These are phyloP conservation scores for Malurus alboscapulatus DNA, from an alignment of 2,113 vertebrate genomes.

Conservation along the genomic window DNA sequence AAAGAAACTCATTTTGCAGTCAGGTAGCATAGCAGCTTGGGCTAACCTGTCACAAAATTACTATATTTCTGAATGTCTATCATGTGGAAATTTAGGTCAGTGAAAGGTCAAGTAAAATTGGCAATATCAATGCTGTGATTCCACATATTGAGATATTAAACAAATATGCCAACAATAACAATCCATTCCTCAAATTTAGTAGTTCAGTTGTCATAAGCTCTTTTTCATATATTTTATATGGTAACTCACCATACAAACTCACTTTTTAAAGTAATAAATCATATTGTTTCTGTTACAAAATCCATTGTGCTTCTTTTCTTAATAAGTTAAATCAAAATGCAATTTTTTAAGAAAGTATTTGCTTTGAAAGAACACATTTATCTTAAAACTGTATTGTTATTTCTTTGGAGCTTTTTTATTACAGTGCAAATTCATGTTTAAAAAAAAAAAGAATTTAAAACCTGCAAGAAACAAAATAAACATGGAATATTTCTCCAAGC, in stretches of 20 bases:
- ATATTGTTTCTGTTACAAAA: constrained; percentile 17
- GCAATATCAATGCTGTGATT: constrained; percentile 28
- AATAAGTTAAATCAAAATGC: not conserved
- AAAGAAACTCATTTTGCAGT: constrained; percentile 24
- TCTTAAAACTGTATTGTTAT: not conserved
- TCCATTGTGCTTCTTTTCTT: not conserved
- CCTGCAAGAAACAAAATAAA: not conserved
- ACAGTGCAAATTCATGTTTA: not conserved
- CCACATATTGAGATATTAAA: constrained; percentile 56
- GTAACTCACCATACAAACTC: not conserved
- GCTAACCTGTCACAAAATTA: constrained; percentile 26
- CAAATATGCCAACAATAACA: constrained; percentile 21
- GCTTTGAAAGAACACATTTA: not conserved
- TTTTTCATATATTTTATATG: not conserved
- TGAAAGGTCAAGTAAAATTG: constrained; percentile 39
- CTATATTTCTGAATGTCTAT: constrained; percentile 46
- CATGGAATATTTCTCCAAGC: not conserved
- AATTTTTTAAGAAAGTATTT: not conserved
- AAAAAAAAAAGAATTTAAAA: not conserved
- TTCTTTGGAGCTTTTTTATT: not conserved
- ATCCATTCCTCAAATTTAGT: constrained; percentile 35
- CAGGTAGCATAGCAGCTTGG: not conserved
- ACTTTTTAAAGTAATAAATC: constrained; percentile 18
- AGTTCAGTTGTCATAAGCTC: not conserved
- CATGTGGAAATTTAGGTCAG: not conserved